Percentiles rank a stretch among this genome's conserved stretches.
phyloP scores from a whole-genome alignment of 2,888 invertebrate genomes.

The Ennomos quercinarius region DNA sequence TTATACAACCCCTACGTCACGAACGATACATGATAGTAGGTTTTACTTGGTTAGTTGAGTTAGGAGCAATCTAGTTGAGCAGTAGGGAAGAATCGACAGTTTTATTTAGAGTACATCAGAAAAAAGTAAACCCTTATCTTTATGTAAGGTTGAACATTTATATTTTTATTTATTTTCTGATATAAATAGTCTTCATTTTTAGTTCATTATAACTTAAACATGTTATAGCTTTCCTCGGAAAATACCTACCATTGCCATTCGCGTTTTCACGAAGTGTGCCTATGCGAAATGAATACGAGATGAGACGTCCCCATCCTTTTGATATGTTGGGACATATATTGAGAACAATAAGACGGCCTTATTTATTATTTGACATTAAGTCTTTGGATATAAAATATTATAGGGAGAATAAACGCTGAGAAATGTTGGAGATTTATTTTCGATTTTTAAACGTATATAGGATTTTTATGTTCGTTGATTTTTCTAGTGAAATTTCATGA shows the following conservation, averaged over 20 bases:
- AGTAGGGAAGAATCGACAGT: too few species aligned
- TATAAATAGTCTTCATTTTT: constrained; percentile 25
- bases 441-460: constrained; percentile 8
- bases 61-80: too few species aligned
- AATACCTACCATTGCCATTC: constrained; percentile 49
- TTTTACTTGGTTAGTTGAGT: too few species aligned
- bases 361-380: constrained; percentile 66
- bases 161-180: too few species aligned
- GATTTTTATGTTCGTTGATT: too few species aligned
- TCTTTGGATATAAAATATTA: constrained; percentile 27
- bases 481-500: too few species aligned
- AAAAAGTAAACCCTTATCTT: too few species aligned
- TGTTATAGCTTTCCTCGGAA: constrained; percentile 35
- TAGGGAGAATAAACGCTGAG: constrained; percentile 7
- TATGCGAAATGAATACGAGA: constrained; percentile 70
- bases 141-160: too few species aligned
- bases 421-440: constrained; percentile 12
- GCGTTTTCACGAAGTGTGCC: constrained; percentile 69
- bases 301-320: constrained; percentile 63
- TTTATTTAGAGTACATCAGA: too few species aligned
- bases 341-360: constrained; percentile 61
- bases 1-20: too few species aligned
- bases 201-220: constrained; percentile 45
- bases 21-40: too few species aligned
- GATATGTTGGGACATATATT: constrained; percentile 47